Conservation (phyloP, 1,140 invertebrate species). For the Nymphalis io region DNA sequence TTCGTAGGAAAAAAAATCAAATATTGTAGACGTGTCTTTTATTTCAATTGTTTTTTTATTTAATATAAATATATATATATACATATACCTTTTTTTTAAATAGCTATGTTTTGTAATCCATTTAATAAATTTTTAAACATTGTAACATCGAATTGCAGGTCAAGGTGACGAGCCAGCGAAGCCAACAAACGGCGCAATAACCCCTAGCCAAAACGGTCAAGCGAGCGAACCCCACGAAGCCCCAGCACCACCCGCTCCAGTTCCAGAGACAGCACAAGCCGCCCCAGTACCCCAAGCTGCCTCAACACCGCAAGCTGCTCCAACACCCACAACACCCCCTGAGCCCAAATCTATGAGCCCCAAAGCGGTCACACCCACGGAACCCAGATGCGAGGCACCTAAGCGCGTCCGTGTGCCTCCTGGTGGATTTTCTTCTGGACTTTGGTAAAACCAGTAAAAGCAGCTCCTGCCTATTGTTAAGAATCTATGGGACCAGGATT, state of each 20-base stretch:
- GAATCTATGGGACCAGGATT: constrained; percentile 51
- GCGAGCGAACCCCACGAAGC: constrained; percentile 26
- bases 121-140: neutral
- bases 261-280: constrained; percentile 15
- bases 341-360: constrained; percentile 40
- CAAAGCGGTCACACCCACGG: constrained; percentile 43
- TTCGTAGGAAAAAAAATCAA: too few species aligned
- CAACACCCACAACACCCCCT: constrained; percentile 22
- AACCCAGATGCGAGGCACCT: constrained; percentile 52
- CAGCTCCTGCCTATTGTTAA: constrained; percentile 26
- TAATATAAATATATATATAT: too few species aligned
- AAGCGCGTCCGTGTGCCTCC: constrained; percentile 81
- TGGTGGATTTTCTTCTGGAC: constrained; percentile 81
- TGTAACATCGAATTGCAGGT: constrained; percentile 40
- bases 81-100: too few species aligned
- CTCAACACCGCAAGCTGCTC: constrained; percentile 17
- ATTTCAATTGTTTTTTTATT: too few species aligned
- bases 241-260: neutral
- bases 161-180: constrained; percentile 50
- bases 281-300: constrained; percentile 29
- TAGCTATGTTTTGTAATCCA: too few species aligned
- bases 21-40: too few species aligned
- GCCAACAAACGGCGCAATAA: constrained; percentile 50
- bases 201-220: constrained; percentile 55
- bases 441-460: constrained; percentile 81